Percentiles rank a stretch among this genome's conserved stretches.
Conservation (phyloP, 2,113 vertebrate genomes). For the Sminthopsis crassicaudata region DNA sequence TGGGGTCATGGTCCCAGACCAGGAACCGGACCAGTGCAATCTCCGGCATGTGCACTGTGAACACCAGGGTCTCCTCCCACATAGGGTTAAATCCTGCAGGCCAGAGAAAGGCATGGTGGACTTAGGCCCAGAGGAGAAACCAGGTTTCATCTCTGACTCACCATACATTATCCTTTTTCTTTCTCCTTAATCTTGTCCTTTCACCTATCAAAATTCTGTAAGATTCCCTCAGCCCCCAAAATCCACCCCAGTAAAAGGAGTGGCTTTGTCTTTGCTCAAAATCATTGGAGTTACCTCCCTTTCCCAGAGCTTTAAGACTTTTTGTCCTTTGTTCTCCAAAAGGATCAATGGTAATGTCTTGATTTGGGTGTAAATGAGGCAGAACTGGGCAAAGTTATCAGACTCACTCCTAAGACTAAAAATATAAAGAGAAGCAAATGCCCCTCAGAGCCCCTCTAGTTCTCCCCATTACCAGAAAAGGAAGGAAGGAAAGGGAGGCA, state of each 20-base stretch:
- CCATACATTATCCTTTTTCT: neutral
- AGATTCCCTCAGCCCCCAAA: neutral
- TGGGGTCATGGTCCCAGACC: constrained; percentile 98
- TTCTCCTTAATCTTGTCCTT: neutral
- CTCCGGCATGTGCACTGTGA: constrained; percentile 95
- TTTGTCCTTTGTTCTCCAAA: neutral
- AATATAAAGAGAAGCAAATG: neutral
- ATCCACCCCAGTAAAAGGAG: neutral
- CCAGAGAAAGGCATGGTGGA: neutral
- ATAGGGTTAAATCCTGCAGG: constrained; percentile 95
- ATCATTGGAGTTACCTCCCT: neutral
- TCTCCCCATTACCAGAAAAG: neutral
- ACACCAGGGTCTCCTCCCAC: constrained; percentile 98
- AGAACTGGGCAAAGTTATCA: neutral
- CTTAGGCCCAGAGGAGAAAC: neutral
- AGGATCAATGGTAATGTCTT: too few relatives aligned
- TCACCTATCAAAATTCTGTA: neutral
- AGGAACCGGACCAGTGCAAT: constrained; percentile 94
- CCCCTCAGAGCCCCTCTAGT: neutral
- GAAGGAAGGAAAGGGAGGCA: neutral
- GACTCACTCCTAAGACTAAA: neutral
- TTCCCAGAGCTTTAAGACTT: neutral
- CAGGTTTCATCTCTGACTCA: neutral
- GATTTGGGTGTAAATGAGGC: neutral
- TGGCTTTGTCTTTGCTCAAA: neutral